Evolutionary conservation across 2,113 vertebrate species (phyloP).

Genomic region (Limnothrissa miodon): DNA sequence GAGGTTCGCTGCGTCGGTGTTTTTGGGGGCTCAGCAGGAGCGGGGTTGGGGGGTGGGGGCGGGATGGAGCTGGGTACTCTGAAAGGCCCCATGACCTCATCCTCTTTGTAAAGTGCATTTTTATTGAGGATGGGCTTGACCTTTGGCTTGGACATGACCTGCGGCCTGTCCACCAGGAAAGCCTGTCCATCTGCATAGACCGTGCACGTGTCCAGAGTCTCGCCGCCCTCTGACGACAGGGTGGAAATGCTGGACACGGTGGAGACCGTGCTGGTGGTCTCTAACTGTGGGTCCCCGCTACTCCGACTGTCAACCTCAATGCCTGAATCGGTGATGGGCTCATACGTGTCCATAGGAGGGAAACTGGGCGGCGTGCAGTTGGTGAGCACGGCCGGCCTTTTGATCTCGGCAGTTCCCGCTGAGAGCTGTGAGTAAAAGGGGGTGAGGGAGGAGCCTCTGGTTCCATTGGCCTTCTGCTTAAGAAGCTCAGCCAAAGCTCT

Average conservation of each 20-base stretch:
- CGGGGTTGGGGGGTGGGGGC: slow-evolving; percentile 69
- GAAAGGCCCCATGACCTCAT: slow-evolving; percentile 79
- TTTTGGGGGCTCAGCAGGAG: slow-evolving; percentile 68
- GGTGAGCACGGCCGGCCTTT: slow-evolving; percentile 75
- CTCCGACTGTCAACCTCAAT: slow-evolving; percentile 86
- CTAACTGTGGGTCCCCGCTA: slow-evolving; percentile 85
- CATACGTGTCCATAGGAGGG: slow-evolving; percentile 78
- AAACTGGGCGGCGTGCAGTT: slow-evolving; percentile 84
- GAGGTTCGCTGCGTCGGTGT: slow-evolving; percentile 82
- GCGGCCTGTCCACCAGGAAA: slow-evolving; percentile 83
- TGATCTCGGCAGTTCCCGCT: slow-evolving; percentile 64
- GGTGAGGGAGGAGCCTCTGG: slow-evolving; percentile 51
- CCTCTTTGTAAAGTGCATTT: slow-evolving; percentile 84
- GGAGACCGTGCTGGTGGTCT: slow-evolving; percentile 92
- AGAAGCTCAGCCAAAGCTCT: slow-evolving; percentile 66
- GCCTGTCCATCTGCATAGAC: slow-evolving; percentile 91
- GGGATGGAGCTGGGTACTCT: slow-evolving; percentile 76
- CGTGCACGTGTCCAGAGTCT: slow-evolving; percentile 83
- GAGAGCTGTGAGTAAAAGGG: slow-evolving; percentile 58
- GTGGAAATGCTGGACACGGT: slow-evolving; percentile 92
- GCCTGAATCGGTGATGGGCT: slow-evolving; percentile 83
- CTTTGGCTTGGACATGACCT: slow-evolving; percentile 86
- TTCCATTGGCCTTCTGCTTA: slow-evolving; percentile 73
- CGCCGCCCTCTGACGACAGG: slow-evolving; percentile 85
- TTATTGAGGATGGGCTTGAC: slow-evolving; percentile 84